Percentiles rank a stretch among this genome's conserved stretches.
Evolutionary conservation across 2,113 vertebrate genomes (phyloP).

Genomic region (Oncorhynchus gorbuscha): DNA sequence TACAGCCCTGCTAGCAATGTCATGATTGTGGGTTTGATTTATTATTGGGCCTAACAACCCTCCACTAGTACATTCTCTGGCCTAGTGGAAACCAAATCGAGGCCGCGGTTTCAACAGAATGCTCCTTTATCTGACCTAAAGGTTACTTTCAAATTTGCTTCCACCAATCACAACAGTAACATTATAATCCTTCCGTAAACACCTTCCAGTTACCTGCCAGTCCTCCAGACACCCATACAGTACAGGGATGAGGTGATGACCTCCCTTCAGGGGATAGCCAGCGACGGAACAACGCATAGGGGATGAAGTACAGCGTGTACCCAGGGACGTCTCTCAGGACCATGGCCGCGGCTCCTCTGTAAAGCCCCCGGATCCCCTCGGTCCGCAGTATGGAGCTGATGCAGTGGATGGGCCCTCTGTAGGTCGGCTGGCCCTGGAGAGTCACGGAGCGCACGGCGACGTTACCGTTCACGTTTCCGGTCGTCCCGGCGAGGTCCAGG

Average conservation of each 20-base stretch:
- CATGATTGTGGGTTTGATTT: too few relatives aligned
- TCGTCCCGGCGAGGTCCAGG: constrained; percentile 57
- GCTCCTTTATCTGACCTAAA: too few relatives aligned
- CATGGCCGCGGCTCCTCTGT: constrained; percentile 87
- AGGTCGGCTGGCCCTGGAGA: constrained; percentile 63
- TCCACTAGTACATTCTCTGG: too few relatives aligned
- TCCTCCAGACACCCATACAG: constrained; percentile 89
- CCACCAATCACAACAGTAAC: too few relatives aligned
- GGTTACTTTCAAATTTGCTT: too few relatives aligned
- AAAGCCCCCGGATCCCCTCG: constrained; percentile 87
- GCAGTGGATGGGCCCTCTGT: constrained; percentile 89
- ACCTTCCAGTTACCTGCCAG: constrained; percentile 78
- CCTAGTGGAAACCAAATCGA: too few relatives aligned
- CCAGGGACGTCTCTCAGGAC: constrained; percentile 90
- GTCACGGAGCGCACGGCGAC: constrained; percentile 56
- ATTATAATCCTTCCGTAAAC: too few relatives aligned
- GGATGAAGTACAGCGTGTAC: constrained; percentile 91
- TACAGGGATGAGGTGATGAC: constrained; percentile 64
- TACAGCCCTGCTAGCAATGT: too few relatives aligned
- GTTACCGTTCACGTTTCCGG: constrained; percentile 50
- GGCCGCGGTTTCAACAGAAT: too few relatives aligned
- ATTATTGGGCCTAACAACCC: too few relatives aligned
- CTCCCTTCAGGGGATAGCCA: constrained; percentile 78
- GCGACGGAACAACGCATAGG: constrained; percentile 81
- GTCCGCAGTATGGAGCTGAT: constrained; percentile 81